Conservation (phyloP, 1,140 invertebrate genomes). For the Leucophenga varia region DNA sequence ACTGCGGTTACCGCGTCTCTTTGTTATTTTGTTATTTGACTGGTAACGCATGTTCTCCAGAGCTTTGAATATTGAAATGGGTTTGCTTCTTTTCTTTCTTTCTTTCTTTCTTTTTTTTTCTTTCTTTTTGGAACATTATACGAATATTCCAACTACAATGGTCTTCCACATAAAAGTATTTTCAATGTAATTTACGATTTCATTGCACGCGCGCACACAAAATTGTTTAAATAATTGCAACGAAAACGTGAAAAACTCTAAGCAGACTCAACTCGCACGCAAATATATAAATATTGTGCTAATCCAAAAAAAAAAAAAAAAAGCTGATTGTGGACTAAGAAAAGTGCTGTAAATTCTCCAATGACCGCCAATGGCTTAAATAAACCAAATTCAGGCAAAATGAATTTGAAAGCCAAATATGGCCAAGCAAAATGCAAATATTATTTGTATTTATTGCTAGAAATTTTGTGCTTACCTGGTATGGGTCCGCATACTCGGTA, state of each 20-base stretch:
- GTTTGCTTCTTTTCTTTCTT: too few relatives aligned
- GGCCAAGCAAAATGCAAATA: slow-evolving; percentile 13
- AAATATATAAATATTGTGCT: slow-evolving; percentile 24
- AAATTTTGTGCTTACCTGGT: slow-evolving; percentile 68
- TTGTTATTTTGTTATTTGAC: too few relatives aligned
- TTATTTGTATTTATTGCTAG: neutral
- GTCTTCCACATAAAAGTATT: too few relatives aligned
- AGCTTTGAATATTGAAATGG: too few relatives aligned
- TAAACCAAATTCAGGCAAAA: too few relatives aligned
- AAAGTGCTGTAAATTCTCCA: slow-evolving; percentile 48
- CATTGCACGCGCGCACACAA: slow-evolving; percentile 45
- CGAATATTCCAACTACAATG: too few relatives aligned
- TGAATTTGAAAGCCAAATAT: too few relatives aligned
- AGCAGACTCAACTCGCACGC: neutral
- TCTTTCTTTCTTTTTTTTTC: too few relatives aligned
- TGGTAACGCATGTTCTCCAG: too few relatives aligned
- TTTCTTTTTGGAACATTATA: too few relatives aligned
- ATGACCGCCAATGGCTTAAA: slow-evolving; percentile 30
- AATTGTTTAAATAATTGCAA: slow-evolving; percentile 48
- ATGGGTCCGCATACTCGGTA: slow-evolving; percentile 86
- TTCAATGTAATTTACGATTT: slow-evolving; percentile 53
- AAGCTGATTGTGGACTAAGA: slow-evolving; percentile 25
- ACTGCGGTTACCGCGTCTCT: too few relatives aligned
- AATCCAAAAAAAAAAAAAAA: too few relatives aligned
- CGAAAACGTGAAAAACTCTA: slow-evolving; percentile 17